These are phyloP conservation scores for Danio choprae DNA, from an alignment of 2,797 vertebrate species.

Conservation along the genomic window DNA sequence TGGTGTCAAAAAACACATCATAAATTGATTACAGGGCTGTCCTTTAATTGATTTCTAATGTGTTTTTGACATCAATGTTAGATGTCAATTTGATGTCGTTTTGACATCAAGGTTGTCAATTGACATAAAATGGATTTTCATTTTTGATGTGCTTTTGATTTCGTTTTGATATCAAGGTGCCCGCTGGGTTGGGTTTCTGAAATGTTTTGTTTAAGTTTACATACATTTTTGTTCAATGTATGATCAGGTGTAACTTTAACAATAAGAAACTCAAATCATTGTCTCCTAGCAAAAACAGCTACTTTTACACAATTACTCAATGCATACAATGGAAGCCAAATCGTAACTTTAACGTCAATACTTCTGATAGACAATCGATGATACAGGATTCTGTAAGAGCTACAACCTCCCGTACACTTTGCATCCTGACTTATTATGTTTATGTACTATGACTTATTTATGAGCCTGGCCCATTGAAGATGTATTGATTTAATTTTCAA, in stretches of 20 bases:
- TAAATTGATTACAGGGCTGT: too few relatives aligned
- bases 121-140: too few relatives aligned
- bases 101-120: too few relatives aligned
- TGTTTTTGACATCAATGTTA: too few relatives aligned
- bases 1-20: too few relatives aligned
- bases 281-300: background rate
- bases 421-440: constrained; percentile 64
- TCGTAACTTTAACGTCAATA: background rate
- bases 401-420: background rate
- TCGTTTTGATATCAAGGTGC: too few relatives aligned
- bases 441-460: constrained; percentile 78
- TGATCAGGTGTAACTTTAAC: background rate
- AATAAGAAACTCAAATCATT: background rate
- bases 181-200: background rate
- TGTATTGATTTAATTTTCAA: constrained; percentile 75
- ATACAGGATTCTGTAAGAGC: background rate
- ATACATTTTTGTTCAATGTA: background rate
- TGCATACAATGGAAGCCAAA: background rate
- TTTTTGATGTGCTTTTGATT: too few relatives aligned
- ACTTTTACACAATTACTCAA: background rate
- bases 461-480: constrained; percentile 74
- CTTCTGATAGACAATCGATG: constrained; percentile 54
- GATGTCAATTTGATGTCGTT: too few relatives aligned
- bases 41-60: too few relatives aligned
- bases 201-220: background rate